A percentile compares a stretch with the other conserved stretches of the same genome.
Evolutionary conservation across 2,888 invertebrate genomes (phyloP).

Genomic region (Machimus atricapillus): DNA sequence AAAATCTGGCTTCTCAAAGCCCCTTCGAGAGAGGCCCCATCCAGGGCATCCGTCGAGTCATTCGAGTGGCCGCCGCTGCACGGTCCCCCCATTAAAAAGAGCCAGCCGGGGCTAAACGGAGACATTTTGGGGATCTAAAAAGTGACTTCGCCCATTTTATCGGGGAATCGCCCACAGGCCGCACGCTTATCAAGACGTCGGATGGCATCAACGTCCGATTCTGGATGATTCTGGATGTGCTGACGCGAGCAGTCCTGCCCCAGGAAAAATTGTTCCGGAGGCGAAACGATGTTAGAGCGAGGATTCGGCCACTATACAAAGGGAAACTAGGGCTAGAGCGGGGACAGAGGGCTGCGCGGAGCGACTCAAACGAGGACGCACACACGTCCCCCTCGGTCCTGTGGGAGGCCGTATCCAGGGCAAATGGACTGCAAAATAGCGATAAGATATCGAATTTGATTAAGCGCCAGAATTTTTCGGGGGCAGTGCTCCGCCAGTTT

Average conservation of each 20-base stretch:
- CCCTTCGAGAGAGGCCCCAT: not conserved
- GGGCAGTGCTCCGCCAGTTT: not conserved
- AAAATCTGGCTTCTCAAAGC: not conserved
- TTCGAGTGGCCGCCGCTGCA: not conserved
- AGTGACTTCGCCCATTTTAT: constrained; percentile 9
- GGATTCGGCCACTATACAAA: not conserved
- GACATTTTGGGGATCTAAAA: constrained; percentile 19
- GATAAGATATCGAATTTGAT: constrained; percentile 46
- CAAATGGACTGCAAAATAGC: constrained; percentile 45
- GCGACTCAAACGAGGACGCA: not conserved
- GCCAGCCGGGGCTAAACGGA: not conserved
- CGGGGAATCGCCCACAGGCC: constrained; percentile 5
- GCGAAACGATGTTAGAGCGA: not conserved
- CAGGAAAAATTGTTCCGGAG: not conserved
- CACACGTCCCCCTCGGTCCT: not conserved
- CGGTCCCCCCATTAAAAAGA: not conserved
- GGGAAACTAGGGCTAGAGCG: not conserved
- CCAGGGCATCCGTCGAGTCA: not conserved
- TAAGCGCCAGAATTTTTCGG: constrained; percentile 41
- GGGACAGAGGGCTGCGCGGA: not conserved
- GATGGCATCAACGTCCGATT: constrained; percentile 7
- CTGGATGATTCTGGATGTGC: not conserved
- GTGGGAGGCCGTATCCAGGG: not conserved
- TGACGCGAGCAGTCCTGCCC: constrained; percentile 7
- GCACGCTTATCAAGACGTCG: constrained; percentile 30